Evolutionary conservation across 2,888 invertebrate species (phyloP).

Genomic region (Hololepta plana): DNA sequence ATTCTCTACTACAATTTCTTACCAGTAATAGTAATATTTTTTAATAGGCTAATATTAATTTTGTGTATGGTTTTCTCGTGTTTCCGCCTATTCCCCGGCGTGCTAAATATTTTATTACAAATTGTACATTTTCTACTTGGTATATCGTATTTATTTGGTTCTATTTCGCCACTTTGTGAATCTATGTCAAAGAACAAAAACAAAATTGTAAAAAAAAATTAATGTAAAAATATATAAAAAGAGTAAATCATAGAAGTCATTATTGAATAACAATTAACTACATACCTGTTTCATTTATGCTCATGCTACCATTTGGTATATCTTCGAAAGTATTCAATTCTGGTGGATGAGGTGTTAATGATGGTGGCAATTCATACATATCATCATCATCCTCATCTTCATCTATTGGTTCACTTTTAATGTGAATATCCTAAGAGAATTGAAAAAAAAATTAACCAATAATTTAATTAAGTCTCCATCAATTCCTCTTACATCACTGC

Average conservation of each 20-base stretch:
- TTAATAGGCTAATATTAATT: too few relatives aligned
- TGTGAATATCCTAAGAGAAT: conserved; percentile 17
- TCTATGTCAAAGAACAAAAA: neutral
- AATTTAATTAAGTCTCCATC: too few relatives aligned
- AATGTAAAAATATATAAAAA: too few relatives aligned
- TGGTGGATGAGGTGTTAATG: conserved; percentile 13
- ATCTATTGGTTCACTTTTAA: conserved; percentile 18
- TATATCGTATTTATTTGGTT: too few relatives aligned
- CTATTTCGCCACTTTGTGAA: too few relatives aligned
- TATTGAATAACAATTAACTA: too few relatives aligned
- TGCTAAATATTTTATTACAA: conserved; percentile 20
- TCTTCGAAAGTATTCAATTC: conserved; percentile 5
- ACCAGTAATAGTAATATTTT: too few relatives aligned
- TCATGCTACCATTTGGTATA: conserved; percentile 1
- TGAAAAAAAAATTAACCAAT: too few relatives aligned
- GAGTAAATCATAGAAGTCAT: too few relatives aligned
- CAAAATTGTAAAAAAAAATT: neutral
- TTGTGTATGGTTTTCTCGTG: conserved; percentile 17
- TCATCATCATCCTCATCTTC: conserved; percentile 12
- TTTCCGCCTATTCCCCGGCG: conserved; percentile 17
- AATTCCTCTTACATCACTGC: too few relatives aligned
- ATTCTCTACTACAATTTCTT: too few relatives aligned
- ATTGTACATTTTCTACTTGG: conserved; percentile 14
- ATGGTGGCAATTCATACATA: conserved; percentile 17
- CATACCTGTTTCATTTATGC: too few relatives aligned